Conservation (phyloP, 2,888 invertebrate species). For the Zaprionus bogoriensis region DNA sequence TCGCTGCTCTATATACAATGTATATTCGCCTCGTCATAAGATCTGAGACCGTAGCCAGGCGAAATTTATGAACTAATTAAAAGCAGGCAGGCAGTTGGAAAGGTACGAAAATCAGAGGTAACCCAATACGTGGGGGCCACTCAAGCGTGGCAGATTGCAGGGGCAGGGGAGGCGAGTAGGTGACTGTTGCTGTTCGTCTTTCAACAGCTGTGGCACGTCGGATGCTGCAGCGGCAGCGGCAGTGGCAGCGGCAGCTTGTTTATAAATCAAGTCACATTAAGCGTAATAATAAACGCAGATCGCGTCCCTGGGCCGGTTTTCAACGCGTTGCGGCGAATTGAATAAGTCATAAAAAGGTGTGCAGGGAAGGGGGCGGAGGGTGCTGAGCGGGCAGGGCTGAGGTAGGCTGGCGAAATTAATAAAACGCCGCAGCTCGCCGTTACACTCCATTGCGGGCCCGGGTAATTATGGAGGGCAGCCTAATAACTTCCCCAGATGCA, state of each 20-base stretch:
- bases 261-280: constrained; percentile 79
- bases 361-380: constrained; percentile 10
- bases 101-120: constrained; percentile 35
- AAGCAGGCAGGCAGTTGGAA: constrained; percentile 34
- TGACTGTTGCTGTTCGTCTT: constrained; percentile 37
- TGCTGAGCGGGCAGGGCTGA: background rate
- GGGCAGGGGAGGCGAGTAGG: background rate
- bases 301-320: constrained; percentile 45
- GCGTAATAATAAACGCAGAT: constrained; percentile 75
- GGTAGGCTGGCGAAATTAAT: constrained; percentile 52
- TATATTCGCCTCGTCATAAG: no score
- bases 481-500: constrained; percentile 22
- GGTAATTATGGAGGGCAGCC: background rate
- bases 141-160: constrained; percentile 48
- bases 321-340: constrained; percentile 42
- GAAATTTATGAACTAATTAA: constrained; percentile 54
- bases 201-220: constrained; percentile 58
- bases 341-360: constrained; percentile 64
- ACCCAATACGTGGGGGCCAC: constrained; percentile 58
- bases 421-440: constrained; percentile 16
- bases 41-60: no score
- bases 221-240: constrained; percentile 27
- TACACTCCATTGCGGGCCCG: background rate
- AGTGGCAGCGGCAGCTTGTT: constrained; percentile 45
- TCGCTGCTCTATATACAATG: no score